phyloP scores from a whole-genome alignment of 1,140 invertebrate genomes.

The Rhopalosiphum padi region DNA sequence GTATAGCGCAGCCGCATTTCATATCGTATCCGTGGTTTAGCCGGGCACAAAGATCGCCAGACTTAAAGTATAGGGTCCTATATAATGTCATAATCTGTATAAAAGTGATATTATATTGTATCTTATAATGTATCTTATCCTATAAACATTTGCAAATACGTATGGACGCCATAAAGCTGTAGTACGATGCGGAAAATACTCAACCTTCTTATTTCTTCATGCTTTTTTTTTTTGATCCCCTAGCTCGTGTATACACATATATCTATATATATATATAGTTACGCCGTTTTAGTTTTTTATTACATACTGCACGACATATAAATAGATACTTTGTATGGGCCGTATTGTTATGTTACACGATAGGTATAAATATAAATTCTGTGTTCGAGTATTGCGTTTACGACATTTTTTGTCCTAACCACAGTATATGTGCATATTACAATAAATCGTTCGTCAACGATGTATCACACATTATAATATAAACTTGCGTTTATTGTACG shows the following conservation, averaged over 20 bases:
- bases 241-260: neutral
- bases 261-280: neutral
- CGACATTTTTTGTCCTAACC: neutral
- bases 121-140: neutral
- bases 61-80: neutral
- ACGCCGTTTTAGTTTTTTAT: neutral
- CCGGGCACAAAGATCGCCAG: neutral
- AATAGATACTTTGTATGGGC: neutral
- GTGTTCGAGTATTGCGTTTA: neutral
- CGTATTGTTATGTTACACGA: neutral
- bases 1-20: too few species aligned
- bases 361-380: neutral
- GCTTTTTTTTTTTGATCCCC: neutral
- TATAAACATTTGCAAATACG: neutral
- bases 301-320: neutral
- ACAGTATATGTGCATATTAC: neutral
- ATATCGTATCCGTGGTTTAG: neutral
- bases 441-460: neutral
- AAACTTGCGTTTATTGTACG: neutral
- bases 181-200: neutral
- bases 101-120: neutral
- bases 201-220: neutral
- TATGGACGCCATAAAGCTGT: neutral
- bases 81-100: neutral
- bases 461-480: neutral